Evolutionary conservation across 2,888 invertebrate genomes (phyloP).

Genomic region (Idaea straminata): DNA sequence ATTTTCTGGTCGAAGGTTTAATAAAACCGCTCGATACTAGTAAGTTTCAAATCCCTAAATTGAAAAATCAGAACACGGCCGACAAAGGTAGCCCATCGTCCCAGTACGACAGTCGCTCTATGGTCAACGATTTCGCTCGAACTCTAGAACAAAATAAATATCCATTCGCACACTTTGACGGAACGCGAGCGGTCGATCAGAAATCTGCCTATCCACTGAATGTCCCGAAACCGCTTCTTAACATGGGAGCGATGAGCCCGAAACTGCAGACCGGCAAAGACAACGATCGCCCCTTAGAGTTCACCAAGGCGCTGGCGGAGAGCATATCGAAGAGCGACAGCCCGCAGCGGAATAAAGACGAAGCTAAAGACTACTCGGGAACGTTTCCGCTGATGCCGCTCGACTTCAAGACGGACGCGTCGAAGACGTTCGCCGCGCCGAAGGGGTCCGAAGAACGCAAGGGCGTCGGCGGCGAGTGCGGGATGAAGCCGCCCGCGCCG

Average conservation of each 20-base stretch:
- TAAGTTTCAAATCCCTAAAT: conserved; percentile 93
- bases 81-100: conserved; percentile 69
- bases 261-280: conserved; percentile 57
- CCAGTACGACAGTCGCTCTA: conserved; percentile 66
- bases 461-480: conserved; percentile 70
- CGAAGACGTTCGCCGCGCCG: conserved; percentile 70
- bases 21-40: conserved; percentile 89
- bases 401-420: conserved; percentile 72
- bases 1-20: conserved; percentile 85
- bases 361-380: conserved; percentile 57
- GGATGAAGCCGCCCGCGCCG: conserved; percentile 73
- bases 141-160: conserved; percentile 69
- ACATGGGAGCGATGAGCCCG: conserved; percentile 69
- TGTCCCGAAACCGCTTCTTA: conserved; percentile 70
- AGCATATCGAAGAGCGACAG: conserved; percentile 62
- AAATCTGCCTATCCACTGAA: conserved; percentile 70
- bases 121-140: conserved; percentile 71
- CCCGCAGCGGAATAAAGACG: conserved; percentile 66
- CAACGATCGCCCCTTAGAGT: conserved; percentile 60
- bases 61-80: conserved; percentile 76
- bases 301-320: conserved; percentile 63
- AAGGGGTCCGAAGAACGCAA: conserved; percentile 72
- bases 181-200: conserved; percentile 61
- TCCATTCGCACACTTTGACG: conserved; percentile 68
- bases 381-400: conserved; percentile 65